A percentile compares a stretch with the other conserved stretches of the same genome.
Evolutionary conservation across 2,888 invertebrate species (phyloP).

Genomic region (Mongoloraphidia duomilia): DNA sequence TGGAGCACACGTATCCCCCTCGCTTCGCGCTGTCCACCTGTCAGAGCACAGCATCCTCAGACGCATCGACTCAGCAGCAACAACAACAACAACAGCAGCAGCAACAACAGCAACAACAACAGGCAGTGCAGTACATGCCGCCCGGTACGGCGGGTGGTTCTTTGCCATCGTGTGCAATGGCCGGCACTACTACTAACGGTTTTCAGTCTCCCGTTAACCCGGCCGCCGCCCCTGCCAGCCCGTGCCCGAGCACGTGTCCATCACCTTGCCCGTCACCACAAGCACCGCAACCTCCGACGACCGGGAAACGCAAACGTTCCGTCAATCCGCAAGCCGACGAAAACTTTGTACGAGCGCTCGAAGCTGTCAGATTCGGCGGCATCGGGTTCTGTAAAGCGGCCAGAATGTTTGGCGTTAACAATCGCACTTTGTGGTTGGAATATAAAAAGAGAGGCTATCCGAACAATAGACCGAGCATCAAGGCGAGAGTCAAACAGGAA

Average conservation of each 20-base stretch:
- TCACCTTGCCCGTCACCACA: constrained; percentile 26
- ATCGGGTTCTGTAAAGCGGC: constrained; percentile 80
- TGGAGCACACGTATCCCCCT: constrained; percentile 62
- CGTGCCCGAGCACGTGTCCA: constrained; percentile 19
- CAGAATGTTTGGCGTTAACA: constrained; percentile 70
- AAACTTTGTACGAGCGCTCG: constrained; percentile 66
- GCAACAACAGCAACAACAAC: constrained; percentile 28
- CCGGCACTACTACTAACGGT: constrained; percentile 7
- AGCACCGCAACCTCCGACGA: constrained; percentile 29
- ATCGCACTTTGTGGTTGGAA: constrained; percentile 71
- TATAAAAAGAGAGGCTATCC: constrained; percentile 76
- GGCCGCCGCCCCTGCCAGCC: constrained; percentile 13
- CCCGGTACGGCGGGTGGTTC: constrained; percentile 20
- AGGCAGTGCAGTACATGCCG: constrained; percentile 25
- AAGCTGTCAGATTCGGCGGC: constrained; percentile 69
- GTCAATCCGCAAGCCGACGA: constrained; percentile 72
- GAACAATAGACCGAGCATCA: constrained; percentile 63
- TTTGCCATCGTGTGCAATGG: constrained; percentile 19
- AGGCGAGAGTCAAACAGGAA: constrained; percentile 57
- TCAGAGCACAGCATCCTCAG: constrained; percentile 21
- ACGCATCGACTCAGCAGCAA: constrained; percentile 34
- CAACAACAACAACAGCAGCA: constrained; percentile 33
- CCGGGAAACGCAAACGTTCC: constrained; percentile 50
- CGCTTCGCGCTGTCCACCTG: constrained; percentile 42
- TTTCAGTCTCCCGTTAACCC: constrained; percentile 7